Percentiles rank a stretch among this genome's conserved stretches.
Evolutionary conservation across 1,140 invertebrate genomes (phyloP).

Genomic region (Protaetia brevitarsis): DNA sequence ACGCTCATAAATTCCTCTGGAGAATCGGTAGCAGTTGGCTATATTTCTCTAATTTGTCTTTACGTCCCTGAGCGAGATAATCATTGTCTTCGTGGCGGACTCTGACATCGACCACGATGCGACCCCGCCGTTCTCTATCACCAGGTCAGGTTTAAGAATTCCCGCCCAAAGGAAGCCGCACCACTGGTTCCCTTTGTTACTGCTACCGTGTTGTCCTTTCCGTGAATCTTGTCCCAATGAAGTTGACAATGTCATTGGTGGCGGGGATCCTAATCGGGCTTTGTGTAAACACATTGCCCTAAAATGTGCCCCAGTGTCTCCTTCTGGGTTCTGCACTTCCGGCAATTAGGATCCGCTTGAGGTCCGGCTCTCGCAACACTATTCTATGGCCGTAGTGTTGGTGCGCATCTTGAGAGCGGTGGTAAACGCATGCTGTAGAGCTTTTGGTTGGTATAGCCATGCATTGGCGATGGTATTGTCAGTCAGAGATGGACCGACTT

Average conservation of each 20-base stretch:
- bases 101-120: constrained; percentile 42
- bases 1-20: constrained; percentile 20
- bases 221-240: constrained; percentile 27
- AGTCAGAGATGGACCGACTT: constrained; percentile 30
- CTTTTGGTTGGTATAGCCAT: constrained; percentile 23
- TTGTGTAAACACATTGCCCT: constrained; percentile 35
- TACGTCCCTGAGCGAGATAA: constrained; percentile 29
- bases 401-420: constrained; percentile 36
- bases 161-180: constrained; percentile 20
- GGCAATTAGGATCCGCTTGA: constrained; percentile 24
- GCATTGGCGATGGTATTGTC: constrained; percentile 28
- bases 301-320: constrained; percentile 40
- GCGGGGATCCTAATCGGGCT: constrained; percentile 30
- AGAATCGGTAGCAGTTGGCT: constrained; percentile 27
- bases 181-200: constrained; percentile 26
- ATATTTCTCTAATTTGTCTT: constrained; percentile 35
- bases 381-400: constrained; percentile 30
- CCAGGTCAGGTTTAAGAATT: constrained; percentile 37
- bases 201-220: constrained; percentile 23
- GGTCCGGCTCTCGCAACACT: constrained; percentile 28
- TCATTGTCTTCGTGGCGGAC: constrained; percentile 42
- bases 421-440: constrained; percentile 31
- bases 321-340: constrained; percentile 24
- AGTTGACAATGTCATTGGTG: constrained; percentile 37
- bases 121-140: constrained; percentile 29